Conservation (phyloP, 2,888 invertebrate species). For the Drosophila phalerata region DNA sequence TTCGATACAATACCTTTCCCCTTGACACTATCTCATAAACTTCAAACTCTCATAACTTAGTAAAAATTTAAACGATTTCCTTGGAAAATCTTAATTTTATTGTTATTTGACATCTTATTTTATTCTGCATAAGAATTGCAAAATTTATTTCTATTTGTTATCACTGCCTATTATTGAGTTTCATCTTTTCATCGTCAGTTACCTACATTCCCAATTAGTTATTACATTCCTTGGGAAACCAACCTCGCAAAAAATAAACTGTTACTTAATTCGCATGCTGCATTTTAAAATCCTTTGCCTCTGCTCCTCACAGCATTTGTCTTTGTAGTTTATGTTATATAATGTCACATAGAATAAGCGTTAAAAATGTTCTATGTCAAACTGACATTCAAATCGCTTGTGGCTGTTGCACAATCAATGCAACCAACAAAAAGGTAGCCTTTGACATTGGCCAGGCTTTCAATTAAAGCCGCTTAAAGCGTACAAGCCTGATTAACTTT, state of each 20-base stretch:
- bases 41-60: too few relatives aligned
- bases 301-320: neutral
- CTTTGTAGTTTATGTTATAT: conserved; percentile 23
- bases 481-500: conserved; percentile 45
- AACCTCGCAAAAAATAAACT: neutral
- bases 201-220: too few relatives aligned
- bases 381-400: conserved; percentile 15
- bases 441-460: conserved; percentile 44
- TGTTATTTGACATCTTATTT: too few relatives aligned
- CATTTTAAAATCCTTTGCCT: conserved; percentile 6
- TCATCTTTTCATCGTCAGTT: too few relatives aligned
- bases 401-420: conserved; percentile 20
- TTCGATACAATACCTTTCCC: too few relatives aligned
- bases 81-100: too few relatives aligned
- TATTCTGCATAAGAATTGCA: too few relatives aligned
- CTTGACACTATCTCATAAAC: too few relatives aligned
- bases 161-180: too few relatives aligned
- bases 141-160: too few relatives aligned
- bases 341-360: conserved; percentile 9
- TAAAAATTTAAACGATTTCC: too few relatives aligned
- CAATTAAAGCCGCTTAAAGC: conserved; percentile 52
- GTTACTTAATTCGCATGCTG: conserved; percentile 20
- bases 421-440: conserved; percentile 16
- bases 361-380: conserved; percentile 11
- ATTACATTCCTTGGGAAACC: too few relatives aligned